phyloP scores from a whole-genome alignment of 1,140 invertebrate genomes.

The Drosophila tsacasi region DNA sequence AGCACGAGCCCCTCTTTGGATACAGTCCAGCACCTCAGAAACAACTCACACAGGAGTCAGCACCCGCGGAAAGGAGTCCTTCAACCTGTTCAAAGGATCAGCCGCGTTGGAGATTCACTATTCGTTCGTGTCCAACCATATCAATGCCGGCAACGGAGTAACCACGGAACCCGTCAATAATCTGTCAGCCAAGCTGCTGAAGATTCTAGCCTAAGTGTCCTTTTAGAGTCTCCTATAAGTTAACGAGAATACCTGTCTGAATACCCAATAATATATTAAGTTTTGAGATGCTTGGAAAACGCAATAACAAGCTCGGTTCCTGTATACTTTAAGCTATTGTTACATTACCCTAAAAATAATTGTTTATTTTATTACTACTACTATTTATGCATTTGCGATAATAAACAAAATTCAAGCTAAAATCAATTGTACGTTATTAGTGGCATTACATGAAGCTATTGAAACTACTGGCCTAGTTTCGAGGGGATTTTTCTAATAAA shows the following conservation, averaged over 20 bases:
- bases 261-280: slow-evolving; percentile 6
- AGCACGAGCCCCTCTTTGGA: slow-evolving; percentile 7
- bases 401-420: slow-evolving; percentile 35
- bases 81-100: background rate
- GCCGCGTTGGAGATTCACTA: slow-evolving; percentile 23
- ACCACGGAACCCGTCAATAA: slow-evolving; percentile 57
- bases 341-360: slow-evolving; percentile 4
- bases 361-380: background rate
- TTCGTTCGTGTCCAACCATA: background rate
- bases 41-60: background rate
- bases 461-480: slow-evolving; percentile 14
- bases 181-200: slow-evolving; percentile 62
- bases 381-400: slow-evolving; percentile 5
- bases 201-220: slow-evolving; percentile 52
- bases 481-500: slow-evolving; percentile 16
- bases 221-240: background rate
- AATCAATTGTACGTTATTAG: slow-evolving; percentile 1
- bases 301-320: slow-evolving; percentile 3
- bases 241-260: background rate
- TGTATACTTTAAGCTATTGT: slow-evolving; percentile 13
- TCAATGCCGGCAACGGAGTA: slow-evolving; percentile 17
- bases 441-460: slow-evolving; percentile 19
- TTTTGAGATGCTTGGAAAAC: slow-evolving; percentile 1
- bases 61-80: background rate
- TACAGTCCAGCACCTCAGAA: background rate